Conservation (phyloP, 1,140 invertebrate species). For the Geopemphigus sp. region DNA sequence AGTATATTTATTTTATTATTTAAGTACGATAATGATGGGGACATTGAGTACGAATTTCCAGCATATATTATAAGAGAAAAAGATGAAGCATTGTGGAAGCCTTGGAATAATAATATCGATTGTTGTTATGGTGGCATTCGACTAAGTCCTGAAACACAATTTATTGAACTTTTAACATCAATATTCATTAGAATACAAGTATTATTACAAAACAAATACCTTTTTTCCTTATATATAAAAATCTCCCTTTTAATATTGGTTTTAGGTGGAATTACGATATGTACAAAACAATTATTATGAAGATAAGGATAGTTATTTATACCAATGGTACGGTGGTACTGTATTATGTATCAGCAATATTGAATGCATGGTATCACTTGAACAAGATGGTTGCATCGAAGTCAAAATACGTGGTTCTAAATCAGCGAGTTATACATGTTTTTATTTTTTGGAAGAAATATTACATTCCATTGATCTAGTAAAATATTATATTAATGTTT, state of each 20-base stretch:
- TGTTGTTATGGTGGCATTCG: slow-evolving; percentile 69
- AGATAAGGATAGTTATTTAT: slow-evolving; percentile 68
- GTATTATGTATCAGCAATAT: slow-evolving; percentile 71
- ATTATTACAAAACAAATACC: not conserved
- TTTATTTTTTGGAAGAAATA: slow-evolving; percentile 75
- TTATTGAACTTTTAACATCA: slow-evolving; percentile 37
- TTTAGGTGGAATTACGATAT: slow-evolving; percentile 36
- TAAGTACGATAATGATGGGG: slow-evolving; percentile 72
- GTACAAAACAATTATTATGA: slow-evolving; percentile 54
- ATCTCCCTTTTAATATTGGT: not conserved
- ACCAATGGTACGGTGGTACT: slow-evolving; percentile 78
- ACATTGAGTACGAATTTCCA: slow-evolving; percentile 79
- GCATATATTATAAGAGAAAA: slow-evolving; percentile 74
- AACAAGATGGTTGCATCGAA: slow-evolving; percentile 66
- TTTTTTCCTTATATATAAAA: not conserved
- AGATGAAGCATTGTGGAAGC: slow-evolving; percentile 70
- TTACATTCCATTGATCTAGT: slow-evolving; percentile 68
- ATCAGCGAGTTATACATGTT: slow-evolving; percentile 62
- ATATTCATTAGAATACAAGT: slow-evolving; percentile 43
- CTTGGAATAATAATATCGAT: slow-evolving; percentile 56
- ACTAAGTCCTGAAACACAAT: slow-evolving; percentile 60
- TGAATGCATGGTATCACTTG: slow-evolving; percentile 71
- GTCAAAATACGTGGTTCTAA: slow-evolving; percentile 72
- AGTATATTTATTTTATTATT: not conserved
- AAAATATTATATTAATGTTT: slow-evolving; percentile 48